phyloP scores from a whole-genome alignment of 1,140 invertebrate genomes.

The Telenomus remus region DNA sequence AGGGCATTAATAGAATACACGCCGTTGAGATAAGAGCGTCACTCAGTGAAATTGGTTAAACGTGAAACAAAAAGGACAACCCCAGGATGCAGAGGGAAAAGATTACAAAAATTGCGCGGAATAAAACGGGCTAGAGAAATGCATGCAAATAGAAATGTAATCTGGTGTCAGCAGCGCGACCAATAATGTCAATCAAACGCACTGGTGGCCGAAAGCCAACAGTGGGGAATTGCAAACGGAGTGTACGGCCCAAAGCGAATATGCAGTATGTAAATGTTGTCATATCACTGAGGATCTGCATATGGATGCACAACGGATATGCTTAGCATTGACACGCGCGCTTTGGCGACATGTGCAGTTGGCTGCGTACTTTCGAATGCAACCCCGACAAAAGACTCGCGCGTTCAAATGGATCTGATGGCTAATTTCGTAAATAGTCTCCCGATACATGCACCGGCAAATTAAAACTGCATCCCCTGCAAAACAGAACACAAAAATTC shows the following conservation, averaged over 20 bases:
- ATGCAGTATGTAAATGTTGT: slow-evolving; percentile 77
- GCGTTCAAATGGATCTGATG: slow-evolving; percentile 16
- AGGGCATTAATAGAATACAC: slow-evolving; percentile 37
- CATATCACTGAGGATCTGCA: slow-evolving; percentile 75
- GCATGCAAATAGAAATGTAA: slow-evolving; percentile 77
- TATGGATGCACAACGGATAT: slow-evolving; percentile 73
- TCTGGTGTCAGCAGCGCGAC: slow-evolving; percentile 75
- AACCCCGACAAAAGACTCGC: slow-evolving; percentile 33
- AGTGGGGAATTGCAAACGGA: slow-evolving; percentile 73
- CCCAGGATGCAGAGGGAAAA: slow-evolving; percentile 31
- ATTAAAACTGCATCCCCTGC: background rate
- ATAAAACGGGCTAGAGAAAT: slow-evolving; percentile 65
- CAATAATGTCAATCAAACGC: slow-evolving; percentile 77
- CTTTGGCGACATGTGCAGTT: slow-evolving; percentile 69
- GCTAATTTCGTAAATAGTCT: slow-evolving; percentile 28
- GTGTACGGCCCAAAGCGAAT: slow-evolving; percentile 74
- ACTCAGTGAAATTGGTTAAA: slow-evolving; percentile 45
- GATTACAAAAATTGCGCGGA: slow-evolving; percentile 50
- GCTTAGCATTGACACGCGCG: slow-evolving; percentile 66
- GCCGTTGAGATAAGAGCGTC: slow-evolving; percentile 18
- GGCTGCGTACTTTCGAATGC: slow-evolving; percentile 49
- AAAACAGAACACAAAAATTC: background rate
- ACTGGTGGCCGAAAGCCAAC: slow-evolving; percentile 74
- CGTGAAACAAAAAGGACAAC: slow-evolving; percentile 49
- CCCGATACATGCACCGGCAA: no score